Percentiles rank a stretch among this genome's conserved stretches.
These are phyloP conservation scores for Anagrus nilaparvatae DNA, from an alignment of 1,140 invertebrate genomes.

Conservation along the genomic window DNA sequence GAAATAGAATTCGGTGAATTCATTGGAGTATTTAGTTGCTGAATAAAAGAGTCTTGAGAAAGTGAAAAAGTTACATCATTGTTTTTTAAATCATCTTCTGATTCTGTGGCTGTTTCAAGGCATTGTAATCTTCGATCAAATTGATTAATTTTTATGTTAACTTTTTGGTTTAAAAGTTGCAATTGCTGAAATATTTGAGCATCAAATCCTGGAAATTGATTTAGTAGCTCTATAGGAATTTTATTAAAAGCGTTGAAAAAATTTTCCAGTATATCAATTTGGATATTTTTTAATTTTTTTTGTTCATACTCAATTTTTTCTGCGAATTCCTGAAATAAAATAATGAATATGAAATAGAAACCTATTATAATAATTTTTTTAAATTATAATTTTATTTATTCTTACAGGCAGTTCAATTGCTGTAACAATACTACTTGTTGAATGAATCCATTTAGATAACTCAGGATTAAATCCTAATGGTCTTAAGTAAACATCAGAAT, in stretches of 20 bases:
- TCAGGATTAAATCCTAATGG: conserved; percentile 16
- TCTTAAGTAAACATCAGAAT: too few relatives aligned
- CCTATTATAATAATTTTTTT: neutral
- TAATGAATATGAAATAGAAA: neutral
- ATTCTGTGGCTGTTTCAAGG: too few relatives aligned
- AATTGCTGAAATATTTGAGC: conserved; percentile 21
- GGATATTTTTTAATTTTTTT: conserved; percentile 25
- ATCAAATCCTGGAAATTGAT: conserved; percentile 34
- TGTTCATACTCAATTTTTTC: conserved; percentile 22
- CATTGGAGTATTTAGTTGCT: too few relatives aligned
- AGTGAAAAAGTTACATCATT: too few relatives aligned
- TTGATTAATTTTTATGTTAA: conserved; percentile 31
- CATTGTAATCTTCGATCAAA: too few relatives aligned
- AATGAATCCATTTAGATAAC: conserved; percentile 15
- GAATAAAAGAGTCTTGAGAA: too few relatives aligned
- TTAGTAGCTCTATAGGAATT: conserved; percentile 29
- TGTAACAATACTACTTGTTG: too few relatives aligned
- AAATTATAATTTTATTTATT: conserved; percentile 1
- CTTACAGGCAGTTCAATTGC: too few relatives aligned
- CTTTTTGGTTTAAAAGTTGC: conserved; percentile 31
- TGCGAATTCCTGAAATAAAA: conserved; percentile 24
- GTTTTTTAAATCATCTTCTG: too few relatives aligned
- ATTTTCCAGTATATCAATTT: conserved; percentile 34
- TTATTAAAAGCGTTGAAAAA: conserved; percentile 26
- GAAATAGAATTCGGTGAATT: too few relatives aligned